Evolutionary conservation across 2,888 invertebrate genomes (phyloP), one percentile per base, ranked within the genome.

Genomic region (Lathronympha strigana): DNA sequence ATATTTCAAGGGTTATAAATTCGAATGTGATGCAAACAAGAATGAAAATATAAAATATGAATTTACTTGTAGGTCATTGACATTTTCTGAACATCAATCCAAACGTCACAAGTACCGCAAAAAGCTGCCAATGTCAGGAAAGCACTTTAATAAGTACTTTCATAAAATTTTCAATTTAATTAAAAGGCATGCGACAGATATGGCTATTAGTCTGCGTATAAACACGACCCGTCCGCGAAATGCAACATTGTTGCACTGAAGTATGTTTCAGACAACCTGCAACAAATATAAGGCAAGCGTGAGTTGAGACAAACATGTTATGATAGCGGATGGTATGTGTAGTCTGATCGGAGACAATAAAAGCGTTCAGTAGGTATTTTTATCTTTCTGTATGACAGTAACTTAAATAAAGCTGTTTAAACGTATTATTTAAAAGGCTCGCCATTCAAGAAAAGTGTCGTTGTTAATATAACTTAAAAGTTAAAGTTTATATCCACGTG

Each of bases 151-250:
- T 74, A n/a, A n/a, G n/a, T n/a, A 72, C 70, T 71, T 72, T 79
- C 76, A 86, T 87, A 85, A 87, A 85, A 76, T 82, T 78, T 76
- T 80, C 82, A 84, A 88, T 88, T 88, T 86, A 86, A 87, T 87
- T 84, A 76, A 84, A 75, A 33, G 60, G 61, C 57, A 60, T 61
- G 61, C 61, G 63, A 67, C 69, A 64, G 58, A 19, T 45, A 61
- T 43, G 58, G 28, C 28, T 47, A 36, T 61, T 45, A 64, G 51
- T 51, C 53, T 23, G 66, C 53, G 61, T 66, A 66, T 63, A 68
- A 68, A 68, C 67, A 66, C 63, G 66, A 63, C 54, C 61, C 66
- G 73, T 76, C 80, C 76, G 76, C 70, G 67, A 72, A 66, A 54
- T 73, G 72, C 73, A 72, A 73, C 72, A 70, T 63, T 69, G 67